Percentiles rank a stretch among this genome's conserved stretches.
Evolutionary conservation across 2,888 invertebrate species (phyloP).

Genomic region (Baccha elongata): DNA sequence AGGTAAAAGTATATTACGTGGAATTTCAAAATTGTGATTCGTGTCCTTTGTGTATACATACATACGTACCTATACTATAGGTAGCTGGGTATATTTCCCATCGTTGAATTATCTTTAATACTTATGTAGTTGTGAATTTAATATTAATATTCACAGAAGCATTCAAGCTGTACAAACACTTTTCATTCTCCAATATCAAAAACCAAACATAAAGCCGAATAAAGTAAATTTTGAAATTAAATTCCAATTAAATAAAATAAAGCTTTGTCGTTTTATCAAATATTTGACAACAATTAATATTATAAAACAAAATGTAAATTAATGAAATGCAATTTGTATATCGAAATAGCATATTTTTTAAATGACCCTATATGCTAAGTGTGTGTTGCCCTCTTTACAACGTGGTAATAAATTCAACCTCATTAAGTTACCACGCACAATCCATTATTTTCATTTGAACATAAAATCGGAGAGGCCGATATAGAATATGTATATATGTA

Average conservation of each 20-base stretch:
- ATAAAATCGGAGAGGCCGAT: not conserved
- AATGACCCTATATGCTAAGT: not conserved
- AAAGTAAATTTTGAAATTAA: not conserved
- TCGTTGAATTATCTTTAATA: too few relatives aligned
- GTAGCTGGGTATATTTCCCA: too few relatives aligned
- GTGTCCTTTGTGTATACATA: too few relatives aligned
- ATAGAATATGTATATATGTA: not conserved
- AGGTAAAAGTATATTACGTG: not conserved
- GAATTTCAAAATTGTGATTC: not conserved
- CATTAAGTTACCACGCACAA: conserved; percentile 66
- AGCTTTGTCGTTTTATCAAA: conserved; percentile 8
- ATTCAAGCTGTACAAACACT: not conserved
- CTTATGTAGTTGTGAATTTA: too few relatives aligned
- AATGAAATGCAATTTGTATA: conserved; percentile 67
- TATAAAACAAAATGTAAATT: conserved; percentile 47
- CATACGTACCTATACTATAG: too few relatives aligned
- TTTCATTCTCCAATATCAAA: not conserved
- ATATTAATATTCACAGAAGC: not conserved
- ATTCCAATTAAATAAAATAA: conserved; percentile 29
- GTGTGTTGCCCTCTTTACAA: conserved; percentile 11
- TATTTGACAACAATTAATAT: conserved; percentile 62
- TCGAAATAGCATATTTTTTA: conserved; percentile 27
- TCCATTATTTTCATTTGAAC: conserved; percentile 17
- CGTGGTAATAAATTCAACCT: conserved; percentile 62
- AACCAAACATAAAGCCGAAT: not conserved